Conservation (phyloP, 2,797 vertebrate genomes). For the Paratrypauchen microcephalus region DNA sequence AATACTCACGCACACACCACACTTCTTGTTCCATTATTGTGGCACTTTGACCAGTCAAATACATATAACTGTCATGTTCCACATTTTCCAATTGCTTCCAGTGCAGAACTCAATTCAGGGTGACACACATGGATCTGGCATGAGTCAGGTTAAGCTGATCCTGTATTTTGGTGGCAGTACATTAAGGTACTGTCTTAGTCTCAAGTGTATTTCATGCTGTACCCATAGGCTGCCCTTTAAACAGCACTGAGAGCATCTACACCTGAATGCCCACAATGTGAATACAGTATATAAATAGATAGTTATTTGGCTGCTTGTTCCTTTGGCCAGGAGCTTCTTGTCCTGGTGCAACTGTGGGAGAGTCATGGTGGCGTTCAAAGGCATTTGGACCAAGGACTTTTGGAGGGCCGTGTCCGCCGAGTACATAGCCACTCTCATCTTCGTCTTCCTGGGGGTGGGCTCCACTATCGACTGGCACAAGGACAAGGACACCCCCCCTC, state of each 20-base stretch:
- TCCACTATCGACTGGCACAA: constrained; percentile 91
- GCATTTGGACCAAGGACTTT: constrained; percentile 94
- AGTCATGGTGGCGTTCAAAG: constrained; percentile 93
- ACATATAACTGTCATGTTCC: no score
- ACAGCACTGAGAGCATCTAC: constrained; percentile 58
- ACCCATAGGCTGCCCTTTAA: constrained; percentile 49
- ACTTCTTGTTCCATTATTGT: no score
- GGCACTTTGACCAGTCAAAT: no score
- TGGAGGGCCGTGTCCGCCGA: constrained; percentile 93
- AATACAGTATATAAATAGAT: constrained; percentile 61
- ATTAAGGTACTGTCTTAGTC: no score
- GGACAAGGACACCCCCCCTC: constrained; percentile 76
- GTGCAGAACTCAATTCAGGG: no score
- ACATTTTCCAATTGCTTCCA: no score
- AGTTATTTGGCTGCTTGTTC: constrained; percentile 64
- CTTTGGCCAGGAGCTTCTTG: constrained; percentile 84
- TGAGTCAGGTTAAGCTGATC: no score
- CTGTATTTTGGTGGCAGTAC: no score
- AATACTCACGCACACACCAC: no score
- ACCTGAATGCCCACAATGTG: constrained; percentile 45
- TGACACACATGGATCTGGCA: no score
- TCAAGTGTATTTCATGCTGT: constrained; percentile 52
- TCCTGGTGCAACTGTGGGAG: constrained; percentile 77
- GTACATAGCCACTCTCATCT: constrained; percentile 91
- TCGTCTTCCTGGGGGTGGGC: constrained; percentile 90